Evolutionary conservation across 2,113 vertebrate genomes (phyloP).

Genomic region (Cyanoderma ruficeps): DNA sequence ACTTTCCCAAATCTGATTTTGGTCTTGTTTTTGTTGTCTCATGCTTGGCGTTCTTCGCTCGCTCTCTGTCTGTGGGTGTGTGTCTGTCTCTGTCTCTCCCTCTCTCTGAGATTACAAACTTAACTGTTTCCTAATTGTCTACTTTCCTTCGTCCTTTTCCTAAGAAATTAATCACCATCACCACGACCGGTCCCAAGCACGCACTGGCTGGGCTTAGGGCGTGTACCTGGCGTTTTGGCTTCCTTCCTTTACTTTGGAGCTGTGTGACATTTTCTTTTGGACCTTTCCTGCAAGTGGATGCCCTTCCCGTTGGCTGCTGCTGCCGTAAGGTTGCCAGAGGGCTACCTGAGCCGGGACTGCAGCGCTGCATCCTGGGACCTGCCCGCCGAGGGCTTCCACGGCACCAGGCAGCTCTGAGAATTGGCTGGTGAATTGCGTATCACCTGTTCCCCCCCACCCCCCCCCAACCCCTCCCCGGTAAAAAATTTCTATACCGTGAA

Average conservation of each 20-base stretch:
- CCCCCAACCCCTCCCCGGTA: background rate
- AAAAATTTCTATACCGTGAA: slow-evolving; percentile 23
- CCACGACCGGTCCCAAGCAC: background rate
- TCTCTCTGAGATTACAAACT: background rate
- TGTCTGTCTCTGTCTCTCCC: slow-evolving; percentile 31
- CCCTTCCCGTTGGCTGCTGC: background rate
- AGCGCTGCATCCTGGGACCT: slow-evolving; percentile 74
- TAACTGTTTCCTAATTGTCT: slow-evolving; percentile 61
- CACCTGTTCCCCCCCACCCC: background rate
- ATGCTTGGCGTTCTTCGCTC: background rate
- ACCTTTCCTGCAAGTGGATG: slow-evolving; percentile 11
- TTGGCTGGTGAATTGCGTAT: slow-evolving; percentile 43
- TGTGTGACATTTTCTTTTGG: slow-evolving; percentile 39
- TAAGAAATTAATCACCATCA: slow-evolving; percentile 1
- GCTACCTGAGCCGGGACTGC: slow-evolving; percentile 61
- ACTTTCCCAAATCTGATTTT: slow-evolving; percentile 51
- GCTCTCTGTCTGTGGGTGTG: slow-evolving; percentile 39
- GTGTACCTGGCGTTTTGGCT: background rate
- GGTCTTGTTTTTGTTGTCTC: slow-evolving; percentile 35
- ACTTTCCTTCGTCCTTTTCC: background rate
- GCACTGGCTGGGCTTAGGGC: background rate
- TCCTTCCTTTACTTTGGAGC: background rate
- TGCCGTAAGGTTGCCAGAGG: slow-evolving; percentile 33
- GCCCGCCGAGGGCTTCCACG: slow-evolving; percentile 20
- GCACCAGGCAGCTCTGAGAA: slow-evolving; percentile 55